A percentile compares a stretch with the other conserved stretches of the same genome.
Conservation (phyloP, 2,888 invertebrate species). For the Trachelus troglodyta region DNA sequence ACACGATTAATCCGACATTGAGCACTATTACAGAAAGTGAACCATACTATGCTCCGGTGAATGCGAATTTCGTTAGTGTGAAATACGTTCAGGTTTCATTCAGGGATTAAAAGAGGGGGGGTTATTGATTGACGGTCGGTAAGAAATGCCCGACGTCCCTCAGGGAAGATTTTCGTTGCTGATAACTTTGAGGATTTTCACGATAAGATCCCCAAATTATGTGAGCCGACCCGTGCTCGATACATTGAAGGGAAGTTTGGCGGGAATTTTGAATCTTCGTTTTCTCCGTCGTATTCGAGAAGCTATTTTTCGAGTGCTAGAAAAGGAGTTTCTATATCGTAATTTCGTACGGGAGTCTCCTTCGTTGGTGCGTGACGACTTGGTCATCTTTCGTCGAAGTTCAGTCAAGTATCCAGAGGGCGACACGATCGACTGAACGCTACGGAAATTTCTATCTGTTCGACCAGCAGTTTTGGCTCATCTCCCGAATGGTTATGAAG, state of each 20-base stretch:
- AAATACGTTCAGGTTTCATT: conserved; percentile 15
- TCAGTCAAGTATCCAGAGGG: neutral
- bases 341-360: conserved; percentile 9
- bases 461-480: conserved; percentile 44
- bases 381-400: neutral
- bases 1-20: conserved; percentile 12
- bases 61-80: conserved; percentile 10
- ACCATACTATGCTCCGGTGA: neutral
- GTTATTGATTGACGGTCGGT: conserved; percentile 40
- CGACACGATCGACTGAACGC: conserved; percentile 14
- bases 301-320: neutral
- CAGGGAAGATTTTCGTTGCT: conserved; percentile 26
- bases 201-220: conserved; percentile 32
- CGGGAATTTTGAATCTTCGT: neutral
- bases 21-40: conserved; percentile 11
- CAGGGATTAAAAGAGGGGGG: conserved; percentile 24
- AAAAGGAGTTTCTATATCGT: conserved; percentile 1
- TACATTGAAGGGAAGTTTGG: neutral
- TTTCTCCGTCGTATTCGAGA: neutral
- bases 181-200: conserved; percentile 41
- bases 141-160: conserved; percentile 29
- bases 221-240: conserved; percentile 33
- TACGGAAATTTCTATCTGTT: conserved; percentile 20
- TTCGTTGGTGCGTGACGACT: neutral
- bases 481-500: conserved; percentile 54